These are phyloP conservation scores for Pharmacophagus antenor DNA, from an alignment of 2,888 invertebrate species.

Conservation along the genomic window DNA sequence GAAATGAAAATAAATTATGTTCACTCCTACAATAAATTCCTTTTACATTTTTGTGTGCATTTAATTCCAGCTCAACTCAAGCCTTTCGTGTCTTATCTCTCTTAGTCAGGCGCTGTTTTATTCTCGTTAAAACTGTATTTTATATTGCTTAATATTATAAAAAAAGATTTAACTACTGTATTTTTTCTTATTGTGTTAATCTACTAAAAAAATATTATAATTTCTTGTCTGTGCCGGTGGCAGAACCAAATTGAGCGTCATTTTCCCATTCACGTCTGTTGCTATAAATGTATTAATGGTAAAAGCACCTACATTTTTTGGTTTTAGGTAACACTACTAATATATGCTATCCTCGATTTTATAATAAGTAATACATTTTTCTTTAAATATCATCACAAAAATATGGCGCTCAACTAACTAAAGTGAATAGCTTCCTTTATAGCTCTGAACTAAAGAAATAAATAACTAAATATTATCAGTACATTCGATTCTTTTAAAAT, in stretches of 20 bases:
- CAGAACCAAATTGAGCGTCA: neutral
- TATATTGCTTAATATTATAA: constrained; percentile 18
- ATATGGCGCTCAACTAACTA: too few species aligned
- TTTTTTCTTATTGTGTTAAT: too few species aligned
- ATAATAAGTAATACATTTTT: too few species aligned
- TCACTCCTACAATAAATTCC: constrained; percentile 17
- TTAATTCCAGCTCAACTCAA: constrained; percentile 25
- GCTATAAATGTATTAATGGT: neutral
- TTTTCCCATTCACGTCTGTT: neutral
- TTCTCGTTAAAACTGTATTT: constrained; percentile 25
- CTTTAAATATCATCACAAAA: too few species aligned
- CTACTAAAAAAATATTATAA: neutral
- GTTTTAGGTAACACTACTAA: too few species aligned
- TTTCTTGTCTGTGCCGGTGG: neutral
- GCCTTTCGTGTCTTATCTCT: constrained; percentile 29
- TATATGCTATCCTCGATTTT: too few species aligned
- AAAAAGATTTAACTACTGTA: neutral
- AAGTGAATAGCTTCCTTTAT: too few species aligned
- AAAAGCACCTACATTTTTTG: too few species aligned
- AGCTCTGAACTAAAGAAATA: too few species aligned
- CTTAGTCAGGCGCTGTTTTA: constrained; percentile 20
- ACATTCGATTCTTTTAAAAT: too few species aligned
- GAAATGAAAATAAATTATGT: neutral
- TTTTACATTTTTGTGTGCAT: constrained; percentile 23
- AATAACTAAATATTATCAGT: too few species aligned